A percentile compares a stretch with the other conserved stretches of the same genome.
These are phyloP conservation scores for Antedon mediterranea DNA, from an alignment of 53 echinoderm and acorn worm species.

Conservation along the genomic window DNA sequence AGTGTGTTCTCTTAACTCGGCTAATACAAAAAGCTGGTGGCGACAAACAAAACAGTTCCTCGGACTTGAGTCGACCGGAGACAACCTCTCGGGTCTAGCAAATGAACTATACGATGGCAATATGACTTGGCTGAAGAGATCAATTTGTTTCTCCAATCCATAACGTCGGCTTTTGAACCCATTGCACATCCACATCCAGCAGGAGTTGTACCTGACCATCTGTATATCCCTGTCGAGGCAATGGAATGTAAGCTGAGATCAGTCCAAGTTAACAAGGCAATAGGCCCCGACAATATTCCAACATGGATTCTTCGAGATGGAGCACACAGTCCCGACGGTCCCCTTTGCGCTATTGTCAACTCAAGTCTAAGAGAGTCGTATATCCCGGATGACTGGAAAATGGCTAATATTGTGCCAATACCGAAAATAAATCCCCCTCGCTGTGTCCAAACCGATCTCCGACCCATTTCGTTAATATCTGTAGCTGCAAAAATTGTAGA, in stretches of 20 bases:
- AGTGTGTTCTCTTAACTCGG: neutral
- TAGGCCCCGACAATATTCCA: slow-evolving; percentile 2
- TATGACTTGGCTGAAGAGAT: neutral
- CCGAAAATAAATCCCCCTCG: slow-evolving; percentile 1
- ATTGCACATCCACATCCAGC: neutral
- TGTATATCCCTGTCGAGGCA: no score
- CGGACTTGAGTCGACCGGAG: neutral
- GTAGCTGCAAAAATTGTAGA: slow-evolving; percentile 1
- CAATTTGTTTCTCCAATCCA: neutral
- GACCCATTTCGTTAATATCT: slow-evolving; percentile 3
- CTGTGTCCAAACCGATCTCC: neutral
- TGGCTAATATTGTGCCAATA: neutral
- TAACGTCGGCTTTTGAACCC: neutral
- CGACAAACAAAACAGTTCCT: slow-evolving; percentile 3
- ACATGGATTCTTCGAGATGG: slow-evolving; percentile 8
- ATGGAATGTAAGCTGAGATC: no score
- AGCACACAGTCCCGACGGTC: neutral
- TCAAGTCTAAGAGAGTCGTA: neutral
- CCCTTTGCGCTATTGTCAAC: slow-evolving; percentile 2
- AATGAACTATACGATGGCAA: neutral
- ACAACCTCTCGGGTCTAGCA: no score
- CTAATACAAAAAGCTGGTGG: slow-evolving; percentile 3
- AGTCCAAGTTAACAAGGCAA: slow-evolving; percentile 2
- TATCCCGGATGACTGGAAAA: neutral
- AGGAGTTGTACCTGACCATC: no score